Evolutionary conservation across 2,797 vertebrate genomes (phyloP), one percentile per base, ranked within the genome.

Genomic region (Pogonophryne albipinna): DNA sequence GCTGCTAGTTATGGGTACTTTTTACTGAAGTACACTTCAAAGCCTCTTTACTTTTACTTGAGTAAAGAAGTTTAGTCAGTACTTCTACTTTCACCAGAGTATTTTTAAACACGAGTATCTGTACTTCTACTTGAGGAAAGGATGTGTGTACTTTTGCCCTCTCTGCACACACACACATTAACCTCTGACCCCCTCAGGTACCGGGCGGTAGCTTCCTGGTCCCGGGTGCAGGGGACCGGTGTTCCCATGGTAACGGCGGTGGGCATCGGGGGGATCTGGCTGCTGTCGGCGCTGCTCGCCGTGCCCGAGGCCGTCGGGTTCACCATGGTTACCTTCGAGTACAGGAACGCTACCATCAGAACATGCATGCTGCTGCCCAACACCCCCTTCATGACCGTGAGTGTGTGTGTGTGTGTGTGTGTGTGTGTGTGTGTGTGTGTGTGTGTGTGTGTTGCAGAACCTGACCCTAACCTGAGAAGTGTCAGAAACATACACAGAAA

Each of bases 181-280:
- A 27, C 27, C 27, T 27, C 27, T 27, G 27, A 27, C 27, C 27
- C 27, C 27, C 27, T 27, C 42, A 62, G 98, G 91, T 99, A 98
- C n/a, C 96, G 97, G 34, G 98, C 98, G 0, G 98, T 99, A 75
- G 96, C 94, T 0, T 98, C 98, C 42, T 99, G 98, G 98, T 98
- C 95, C 10, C 95, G 98, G 3, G 96, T 99, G 1, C 97, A 96
- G 78, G 95, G 96, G 13, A 96, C 95, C 0, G 97, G 98, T 15
- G 94, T 99, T 58, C 97, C 98, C 1, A 91, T 92, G 87, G 91
- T 94, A 46, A 99, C 97, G 0, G 96, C 95, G 8, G 90, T 98
- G 65, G 96, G 97, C 92, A 98, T 99, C 15, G 88, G 96, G 78
- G 90, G 83, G 84, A 98, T 99, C 81, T 99, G 98, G 98, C 84